phyloP scores from a whole-genome alignment of 2,797 vertebrate genomes.

The Mus caroli region DNA sequence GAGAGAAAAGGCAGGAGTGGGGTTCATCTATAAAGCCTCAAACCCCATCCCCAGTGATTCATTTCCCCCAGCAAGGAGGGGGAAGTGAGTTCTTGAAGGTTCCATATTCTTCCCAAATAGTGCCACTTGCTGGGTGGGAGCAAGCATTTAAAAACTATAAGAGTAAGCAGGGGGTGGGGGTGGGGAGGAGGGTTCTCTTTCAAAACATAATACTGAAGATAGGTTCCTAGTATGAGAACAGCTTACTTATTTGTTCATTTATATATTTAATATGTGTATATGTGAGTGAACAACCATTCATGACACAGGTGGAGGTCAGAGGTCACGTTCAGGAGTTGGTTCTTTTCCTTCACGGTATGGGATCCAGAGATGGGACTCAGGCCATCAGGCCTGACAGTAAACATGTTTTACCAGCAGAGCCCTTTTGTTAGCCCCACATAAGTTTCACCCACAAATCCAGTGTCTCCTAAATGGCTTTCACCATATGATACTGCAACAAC shows the following conservation, averaged over 20 bases:
- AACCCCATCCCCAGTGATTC: background rate
- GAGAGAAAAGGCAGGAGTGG: background rate
- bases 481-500: too few relatives aligned
- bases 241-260: background rate
- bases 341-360: background rate
- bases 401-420: background rate
- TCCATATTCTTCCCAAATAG: background rate
- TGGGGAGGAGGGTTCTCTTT: background rate
- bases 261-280: background rate
- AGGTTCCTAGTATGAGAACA: background rate
- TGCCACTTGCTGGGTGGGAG: too few relatives aligned
- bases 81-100: background rate
- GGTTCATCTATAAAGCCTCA: background rate
- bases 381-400: background rate
- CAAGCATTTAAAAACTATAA: background rate
- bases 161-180: too few relatives aligned
- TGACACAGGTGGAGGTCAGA: background rate
- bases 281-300: background rate
- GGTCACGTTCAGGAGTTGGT: background rate
- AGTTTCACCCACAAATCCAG: background rate
- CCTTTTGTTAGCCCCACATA: background rate
- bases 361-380: background rate
- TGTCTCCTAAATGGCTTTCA: background rate
- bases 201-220: background rate
- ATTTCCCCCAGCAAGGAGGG: background rate